Evolutionary conservation across 2,888 invertebrate genomes (phyloP).

Genomic region (Scrobipalpa atriplicella): DNA sequence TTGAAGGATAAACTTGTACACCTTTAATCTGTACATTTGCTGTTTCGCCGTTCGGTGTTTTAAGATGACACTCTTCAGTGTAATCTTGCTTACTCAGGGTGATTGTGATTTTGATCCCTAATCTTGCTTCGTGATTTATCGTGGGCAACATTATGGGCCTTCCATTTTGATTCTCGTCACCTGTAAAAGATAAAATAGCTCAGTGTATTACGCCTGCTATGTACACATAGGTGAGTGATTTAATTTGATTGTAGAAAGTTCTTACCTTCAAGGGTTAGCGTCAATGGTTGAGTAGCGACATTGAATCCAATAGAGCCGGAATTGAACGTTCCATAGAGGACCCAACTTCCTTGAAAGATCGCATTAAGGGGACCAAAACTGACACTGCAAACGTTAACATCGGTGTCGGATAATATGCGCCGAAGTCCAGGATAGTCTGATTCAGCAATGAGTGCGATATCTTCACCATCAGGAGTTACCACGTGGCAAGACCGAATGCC

Average conservation of each 20-base stretch:
- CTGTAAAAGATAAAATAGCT: no score
- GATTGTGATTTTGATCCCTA: slow-evolving; percentile 36
- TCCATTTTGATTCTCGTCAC: no score
- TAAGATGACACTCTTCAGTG: slow-evolving; percentile 38
- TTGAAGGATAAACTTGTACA: background rate
- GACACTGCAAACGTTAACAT: slow-evolving; percentile 43
- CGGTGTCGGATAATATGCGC: background rate
- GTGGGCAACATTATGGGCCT: no score
- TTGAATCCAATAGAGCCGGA: slow-evolving; percentile 27
- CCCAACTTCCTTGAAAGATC: slow-evolving; percentile 48
- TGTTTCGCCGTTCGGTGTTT: background rate
- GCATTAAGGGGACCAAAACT: slow-evolving; percentile 45
- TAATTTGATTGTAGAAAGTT: slow-evolving; percentile 15
- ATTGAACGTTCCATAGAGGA: slow-evolving; percentile 14
- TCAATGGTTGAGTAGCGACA: slow-evolving; percentile 46
- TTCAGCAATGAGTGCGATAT: slow-evolving; percentile 38
- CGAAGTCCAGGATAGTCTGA: slow-evolving; percentile 40
- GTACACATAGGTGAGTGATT: no score
- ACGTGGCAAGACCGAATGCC: slow-evolving; percentile 47
- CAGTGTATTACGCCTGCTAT: no score
- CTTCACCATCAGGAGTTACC: slow-evolving; percentile 51
- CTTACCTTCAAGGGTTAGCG: slow-evolving; percentile 51
- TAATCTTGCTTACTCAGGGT: slow-evolving; percentile 38
- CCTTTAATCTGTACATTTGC: background rate
- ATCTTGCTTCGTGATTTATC: background rate